A percentile compares a stretch with the other conserved stretches of the same genome.
phyloP scores from a whole-genome alignment of 2,888 invertebrate species.

The Oscheius sp. region DNA sequence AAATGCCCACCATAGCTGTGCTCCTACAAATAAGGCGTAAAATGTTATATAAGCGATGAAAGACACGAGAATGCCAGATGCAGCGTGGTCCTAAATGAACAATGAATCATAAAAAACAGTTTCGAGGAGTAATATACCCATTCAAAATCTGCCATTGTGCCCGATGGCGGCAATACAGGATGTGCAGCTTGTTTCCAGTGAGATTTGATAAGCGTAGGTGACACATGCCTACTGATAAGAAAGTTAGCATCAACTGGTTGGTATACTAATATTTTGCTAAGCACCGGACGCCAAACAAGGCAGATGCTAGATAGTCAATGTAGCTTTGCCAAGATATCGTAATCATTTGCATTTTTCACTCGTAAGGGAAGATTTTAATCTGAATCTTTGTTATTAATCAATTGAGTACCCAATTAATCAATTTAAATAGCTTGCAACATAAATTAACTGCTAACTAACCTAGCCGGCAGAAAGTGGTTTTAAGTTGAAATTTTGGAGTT shows the following conservation, averaged over 20 bases:
- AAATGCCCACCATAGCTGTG: conserved; percentile 30
- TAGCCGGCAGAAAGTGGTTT: too few relatives aligned
- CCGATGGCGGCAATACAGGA: background rate
- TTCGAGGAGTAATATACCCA: background rate
- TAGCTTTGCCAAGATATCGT: too few relatives aligned
- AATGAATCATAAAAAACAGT: background rate
- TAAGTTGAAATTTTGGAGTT: too few relatives aligned
- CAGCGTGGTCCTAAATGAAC: conserved; percentile 10
- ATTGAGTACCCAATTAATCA: too few relatives aligned
- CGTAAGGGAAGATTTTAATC: too few relatives aligned
- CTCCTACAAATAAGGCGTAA: conserved; percentile 19
- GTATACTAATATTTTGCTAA: too few relatives aligned
- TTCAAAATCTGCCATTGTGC: background rate
- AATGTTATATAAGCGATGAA: conserved; percentile 22
- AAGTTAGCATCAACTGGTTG: background rate
- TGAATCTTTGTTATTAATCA: too few relatives aligned
- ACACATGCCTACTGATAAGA: conserved; percentile 17
- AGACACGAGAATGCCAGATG: background rate
- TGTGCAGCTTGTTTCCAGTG: conserved; percentile 21
- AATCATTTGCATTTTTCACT: too few relatives aligned
- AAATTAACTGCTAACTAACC: too few relatives aligned
- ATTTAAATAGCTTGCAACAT: too few relatives aligned
- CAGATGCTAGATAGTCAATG: too few relatives aligned
- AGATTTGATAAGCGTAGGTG: conserved; percentile 19
- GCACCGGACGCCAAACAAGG: too few relatives aligned